Evolutionary conservation across 2,797 vertebrate genomes (phyloP).

Genomic region (Hafferia zeledoni): DNA sequence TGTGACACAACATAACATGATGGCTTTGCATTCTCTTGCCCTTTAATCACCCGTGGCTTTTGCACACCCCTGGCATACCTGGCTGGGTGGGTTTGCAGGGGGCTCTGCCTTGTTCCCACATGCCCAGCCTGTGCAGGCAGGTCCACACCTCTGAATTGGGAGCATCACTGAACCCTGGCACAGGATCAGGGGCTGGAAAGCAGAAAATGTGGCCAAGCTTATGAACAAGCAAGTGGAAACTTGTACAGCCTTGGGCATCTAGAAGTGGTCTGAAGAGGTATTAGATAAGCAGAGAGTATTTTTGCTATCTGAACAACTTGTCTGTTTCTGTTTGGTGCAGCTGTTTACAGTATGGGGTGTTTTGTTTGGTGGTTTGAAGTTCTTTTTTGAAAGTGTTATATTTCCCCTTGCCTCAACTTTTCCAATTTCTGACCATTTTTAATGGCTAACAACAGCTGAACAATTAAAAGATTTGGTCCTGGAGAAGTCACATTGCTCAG

Average conservation of each 20-base stretch:
- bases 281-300: neutral
- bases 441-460: neutral
- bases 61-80: neutral
- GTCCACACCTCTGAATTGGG: neutral
- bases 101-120: neutral
- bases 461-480: neutral
- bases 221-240: neutral
- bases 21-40: neutral
- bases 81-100: rapidly evolving
- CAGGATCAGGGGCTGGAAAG: neutral
- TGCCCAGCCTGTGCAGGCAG: neutral
- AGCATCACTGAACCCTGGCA: neutral
- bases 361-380: neutral
- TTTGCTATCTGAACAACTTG: neutral
- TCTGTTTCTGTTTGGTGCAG: neutral
- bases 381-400: neutral
- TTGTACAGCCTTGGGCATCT: neutral
- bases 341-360: neutral
- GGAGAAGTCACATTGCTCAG: neutral
- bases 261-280: neutral
- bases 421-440: neutral
- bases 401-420: neutral
- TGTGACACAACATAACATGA: rapidly evolving
- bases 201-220: neutral
- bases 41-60: neutral